Conservation (phyloP, 2,113 vertebrate genomes). For the Plotosus lineatus region DNA sequence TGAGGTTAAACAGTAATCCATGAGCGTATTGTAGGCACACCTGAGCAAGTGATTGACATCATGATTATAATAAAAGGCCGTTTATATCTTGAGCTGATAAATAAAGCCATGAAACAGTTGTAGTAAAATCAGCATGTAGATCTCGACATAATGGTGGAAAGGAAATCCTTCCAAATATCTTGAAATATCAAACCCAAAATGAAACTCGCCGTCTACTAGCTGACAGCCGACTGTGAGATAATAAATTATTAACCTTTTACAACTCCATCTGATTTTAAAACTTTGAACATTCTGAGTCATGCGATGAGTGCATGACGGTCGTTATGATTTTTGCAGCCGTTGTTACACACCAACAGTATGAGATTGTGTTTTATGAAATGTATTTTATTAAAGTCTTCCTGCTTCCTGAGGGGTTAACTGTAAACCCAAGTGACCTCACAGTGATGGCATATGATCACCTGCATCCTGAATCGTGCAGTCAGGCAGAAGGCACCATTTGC, state of each 20-base stretch:
- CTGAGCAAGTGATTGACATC: background rate
- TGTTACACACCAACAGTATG: background rate
- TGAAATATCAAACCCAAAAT: background rate
- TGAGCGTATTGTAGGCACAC: background rate
- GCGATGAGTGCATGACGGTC: background rate
- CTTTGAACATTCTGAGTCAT: background rate
- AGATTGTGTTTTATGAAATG: background rate
- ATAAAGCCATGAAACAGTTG: background rate
- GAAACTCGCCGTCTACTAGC: background rate
- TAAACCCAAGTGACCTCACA: background rate
- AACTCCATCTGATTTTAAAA: background rate
- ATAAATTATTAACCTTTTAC: background rate
- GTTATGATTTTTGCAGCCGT: background rate
- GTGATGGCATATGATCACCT: background rate
- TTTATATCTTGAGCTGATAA: background rate
- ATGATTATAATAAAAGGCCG: background rate
- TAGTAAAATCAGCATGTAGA: background rate
- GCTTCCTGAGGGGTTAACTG: background rate
- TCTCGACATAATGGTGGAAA: background rate
- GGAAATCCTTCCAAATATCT: background rate
- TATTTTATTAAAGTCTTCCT: background rate
- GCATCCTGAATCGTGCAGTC: no score
- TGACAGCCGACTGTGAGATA: background rate
- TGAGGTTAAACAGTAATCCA: background rate
- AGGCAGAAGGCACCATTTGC: no score